These are phyloP conservation scores for Macrotis lagotis DNA, from an alignment of 2,113 vertebrate genomes.

Conservation along the genomic window DNA sequence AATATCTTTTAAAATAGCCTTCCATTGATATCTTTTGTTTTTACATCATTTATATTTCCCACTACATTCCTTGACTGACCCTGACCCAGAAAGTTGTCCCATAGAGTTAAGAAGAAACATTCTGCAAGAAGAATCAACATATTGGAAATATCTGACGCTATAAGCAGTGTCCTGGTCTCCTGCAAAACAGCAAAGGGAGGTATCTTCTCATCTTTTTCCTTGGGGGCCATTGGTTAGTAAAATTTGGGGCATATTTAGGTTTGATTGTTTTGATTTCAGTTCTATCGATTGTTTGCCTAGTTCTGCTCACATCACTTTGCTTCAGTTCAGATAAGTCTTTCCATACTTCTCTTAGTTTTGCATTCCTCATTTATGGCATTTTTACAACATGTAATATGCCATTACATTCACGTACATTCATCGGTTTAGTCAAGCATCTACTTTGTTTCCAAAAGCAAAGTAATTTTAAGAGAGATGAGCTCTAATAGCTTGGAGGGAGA, in stretches of 20 bases:
- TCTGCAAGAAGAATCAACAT: not conserved
- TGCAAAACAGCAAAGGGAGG: rapidly evolving
- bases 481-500: not conserved
- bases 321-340: not conserved
- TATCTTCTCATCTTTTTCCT: not conserved
- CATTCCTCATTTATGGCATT: not conserved
- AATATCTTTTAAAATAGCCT: not conserved
- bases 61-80: not conserved
- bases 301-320: not conserved
- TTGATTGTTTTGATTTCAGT: not conserved
- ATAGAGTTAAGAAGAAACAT: not conserved
- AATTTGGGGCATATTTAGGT: not conserved
- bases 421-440: not conserved
- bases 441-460: not conserved
- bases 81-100: not conserved
- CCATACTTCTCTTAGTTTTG: not conserved
- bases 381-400: not conserved
- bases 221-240: not conserved
- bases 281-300: not conserved
- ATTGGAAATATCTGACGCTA: not conserved
- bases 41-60: not conserved
- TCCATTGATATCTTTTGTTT: not conserved
- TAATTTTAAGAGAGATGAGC: not conserved
- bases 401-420: not conserved
- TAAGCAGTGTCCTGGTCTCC: not conserved